A percentile compares a stretch with the other conserved stretches of the same genome.
phyloP scores from a whole-genome alignment of 2,888 invertebrate genomes.

The Exephanes ischioxanthus region DNA sequence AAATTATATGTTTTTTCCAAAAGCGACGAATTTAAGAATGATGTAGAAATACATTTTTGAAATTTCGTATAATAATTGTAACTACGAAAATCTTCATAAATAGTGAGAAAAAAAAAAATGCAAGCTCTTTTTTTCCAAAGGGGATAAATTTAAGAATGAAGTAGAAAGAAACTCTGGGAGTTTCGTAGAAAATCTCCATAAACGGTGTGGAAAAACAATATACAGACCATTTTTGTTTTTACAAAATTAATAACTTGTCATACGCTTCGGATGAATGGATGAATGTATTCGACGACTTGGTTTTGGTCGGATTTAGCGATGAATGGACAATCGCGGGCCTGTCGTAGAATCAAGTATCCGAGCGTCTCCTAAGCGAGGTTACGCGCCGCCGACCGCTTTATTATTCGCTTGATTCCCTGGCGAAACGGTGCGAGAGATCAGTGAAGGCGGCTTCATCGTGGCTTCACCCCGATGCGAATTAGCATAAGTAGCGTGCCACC shows the following conservation, averaged over 20 bases:
- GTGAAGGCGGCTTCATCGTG: constrained; percentile 29
- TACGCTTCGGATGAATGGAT: background rate
- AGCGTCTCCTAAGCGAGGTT: constrained; percentile 65
- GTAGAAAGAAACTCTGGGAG: too few species aligned
- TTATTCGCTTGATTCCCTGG: constrained; percentile 71
- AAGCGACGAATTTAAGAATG: too few species aligned
- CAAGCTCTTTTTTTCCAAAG: too few species aligned
- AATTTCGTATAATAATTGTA: too few species aligned
- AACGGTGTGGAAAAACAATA: background rate
- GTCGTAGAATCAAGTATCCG: background rate
- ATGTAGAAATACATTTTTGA: too few species aligned
- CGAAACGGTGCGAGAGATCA: constrained; percentile 66
- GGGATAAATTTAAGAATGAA: too few species aligned
- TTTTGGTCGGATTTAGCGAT: background rate
- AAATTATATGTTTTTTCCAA: too few species aligned
- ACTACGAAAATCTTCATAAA: too few species aligned
- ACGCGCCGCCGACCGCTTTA: constrained; percentile 55
- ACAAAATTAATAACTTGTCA: background rate
- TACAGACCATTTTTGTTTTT: background rate
- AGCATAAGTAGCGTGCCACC: constrained; percentile 73
- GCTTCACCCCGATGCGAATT: constrained; percentile 66
- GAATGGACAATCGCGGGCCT: background rate
- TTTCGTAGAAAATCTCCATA: background rate
- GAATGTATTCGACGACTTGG: background rate
- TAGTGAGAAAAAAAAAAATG: too few species aligned